A percentile compares a stretch with the other conserved stretches of the same genome.
Conservation (phyloP, 2,113 vertebrate species). For the Phyllostomus hastatus region DNA sequence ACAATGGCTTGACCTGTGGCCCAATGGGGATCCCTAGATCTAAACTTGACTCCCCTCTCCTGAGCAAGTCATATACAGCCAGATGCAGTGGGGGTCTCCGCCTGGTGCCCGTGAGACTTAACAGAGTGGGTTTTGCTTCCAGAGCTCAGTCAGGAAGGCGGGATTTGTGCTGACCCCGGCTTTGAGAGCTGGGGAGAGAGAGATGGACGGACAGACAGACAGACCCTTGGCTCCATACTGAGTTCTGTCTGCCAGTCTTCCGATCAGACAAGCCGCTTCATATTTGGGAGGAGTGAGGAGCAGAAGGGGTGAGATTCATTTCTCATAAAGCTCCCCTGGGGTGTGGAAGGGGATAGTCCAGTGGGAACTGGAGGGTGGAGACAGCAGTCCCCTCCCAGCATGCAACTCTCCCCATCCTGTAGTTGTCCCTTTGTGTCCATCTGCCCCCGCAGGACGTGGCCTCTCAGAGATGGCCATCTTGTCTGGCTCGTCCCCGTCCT, state of each 20-base stretch:
- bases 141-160: background rate
- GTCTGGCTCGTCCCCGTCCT: background rate
- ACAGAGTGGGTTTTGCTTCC: background rate
- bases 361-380: background rate
- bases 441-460: background rate
- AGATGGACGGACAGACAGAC: no score
- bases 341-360: background rate
- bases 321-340: background rate
- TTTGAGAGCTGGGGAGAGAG: background rate
- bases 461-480: background rate
- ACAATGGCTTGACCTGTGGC: background rate
- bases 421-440: background rate
- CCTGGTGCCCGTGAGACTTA: background rate
- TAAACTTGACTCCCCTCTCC: background rate
- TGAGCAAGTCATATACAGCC: background rate
- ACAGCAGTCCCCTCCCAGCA: background rate
- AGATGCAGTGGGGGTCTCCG: background rate
- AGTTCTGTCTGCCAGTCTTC: background rate
- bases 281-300: background rate
- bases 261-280: background rate
- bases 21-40: background rate
- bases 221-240: fast-evolving
- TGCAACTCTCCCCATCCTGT: background rate
- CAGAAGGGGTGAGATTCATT: background rate
- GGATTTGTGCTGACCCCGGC: background rate